phyloP scores from a whole-genome alignment of 2,797 vertebrate species.

The Myripristis murdjan region DNA sequence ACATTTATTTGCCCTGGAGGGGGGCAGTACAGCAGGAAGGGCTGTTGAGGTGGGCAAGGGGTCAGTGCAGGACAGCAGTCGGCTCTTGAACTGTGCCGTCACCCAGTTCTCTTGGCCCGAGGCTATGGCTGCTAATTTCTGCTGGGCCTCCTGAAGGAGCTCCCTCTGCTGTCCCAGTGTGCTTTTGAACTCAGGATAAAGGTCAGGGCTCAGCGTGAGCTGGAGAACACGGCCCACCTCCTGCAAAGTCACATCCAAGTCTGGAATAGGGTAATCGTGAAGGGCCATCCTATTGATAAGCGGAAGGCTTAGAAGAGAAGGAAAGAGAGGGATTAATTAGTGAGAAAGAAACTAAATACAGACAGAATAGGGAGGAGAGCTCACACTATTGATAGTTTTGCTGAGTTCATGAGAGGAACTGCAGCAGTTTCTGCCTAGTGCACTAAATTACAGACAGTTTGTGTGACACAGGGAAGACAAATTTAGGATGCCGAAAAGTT shows the following conservation, averaged over 20 bases:
- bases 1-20: slow-evolving; percentile 64
- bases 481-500: background rate
- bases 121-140: slow-evolving; percentile 49
- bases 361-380: background rate
- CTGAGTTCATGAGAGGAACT: background rate
- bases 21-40: slow-evolving; percentile 81
- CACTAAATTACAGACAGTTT: background rate
- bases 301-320: slow-evolving; percentile 20
- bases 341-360: background rate
- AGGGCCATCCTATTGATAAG: slow-evolving; percentile 80
- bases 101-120: slow-evolving; percentile 86
- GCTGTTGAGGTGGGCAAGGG: slow-evolving; percentile 84
- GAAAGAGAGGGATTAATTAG: background rate
- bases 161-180: slow-evolving; percentile 76
- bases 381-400: background rate
- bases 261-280: slow-evolving; percentile 83
- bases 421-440: background rate
- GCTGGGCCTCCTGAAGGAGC: slow-evolving; percentile 74
- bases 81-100: slow-evolving; percentile 84
- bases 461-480: background rate
- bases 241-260: slow-evolving; percentile 82
- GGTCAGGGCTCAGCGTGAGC: slow-evolving; percentile 82
- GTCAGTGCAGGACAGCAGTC: slow-evolving; percentile 78
- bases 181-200: slow-evolving; percentile 78
- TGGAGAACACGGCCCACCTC: slow-evolving; percentile 86